These are phyloP conservation scores for Sinocyclocheilus rhinocerous DNA, from an alignment of 2,113 vertebrate species.

Conservation along the genomic window DNA sequence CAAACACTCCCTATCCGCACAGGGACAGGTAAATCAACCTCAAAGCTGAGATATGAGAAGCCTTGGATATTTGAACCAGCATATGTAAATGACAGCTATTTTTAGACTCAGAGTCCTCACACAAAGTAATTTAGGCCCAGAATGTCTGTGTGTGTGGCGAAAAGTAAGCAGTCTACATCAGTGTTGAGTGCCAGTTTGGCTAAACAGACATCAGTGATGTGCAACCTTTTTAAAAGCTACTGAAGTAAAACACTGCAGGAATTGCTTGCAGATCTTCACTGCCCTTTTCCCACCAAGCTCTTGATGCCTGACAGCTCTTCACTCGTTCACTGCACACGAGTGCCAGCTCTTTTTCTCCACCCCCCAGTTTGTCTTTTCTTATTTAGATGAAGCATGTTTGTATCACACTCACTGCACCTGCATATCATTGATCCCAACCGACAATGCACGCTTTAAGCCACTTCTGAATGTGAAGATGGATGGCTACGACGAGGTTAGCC, in stretches of 20 bases:
- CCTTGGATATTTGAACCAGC: conserved; percentile 28
- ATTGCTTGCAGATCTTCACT: conserved; percentile 26
- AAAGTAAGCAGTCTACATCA: background rate
- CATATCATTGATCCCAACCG: conserved; percentile 20
- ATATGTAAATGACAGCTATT: conserved; percentile 35
- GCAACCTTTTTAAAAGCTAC: conserved; percentile 42
- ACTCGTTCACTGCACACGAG: conserved; percentile 7
- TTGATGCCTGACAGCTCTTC: conserved; percentile 17
- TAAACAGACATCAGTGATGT: conserved; percentile 33
- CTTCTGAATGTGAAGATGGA: conserved; percentile 20
- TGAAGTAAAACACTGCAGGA: conserved; percentile 32
- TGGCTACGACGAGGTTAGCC: conserved; percentile 6
- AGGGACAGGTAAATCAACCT: conserved; percentile 39
- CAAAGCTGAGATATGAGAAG: conserved; percentile 22
- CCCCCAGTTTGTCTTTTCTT: background rate
- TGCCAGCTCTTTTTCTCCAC: background rate
- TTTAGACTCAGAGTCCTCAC: conserved; percentile 15
- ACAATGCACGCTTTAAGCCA: background rate
- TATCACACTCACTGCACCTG: conserved; percentile 33
- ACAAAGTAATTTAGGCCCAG: conserved; percentile 9
- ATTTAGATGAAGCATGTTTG: conserved; percentile 20
- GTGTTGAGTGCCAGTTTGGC: conserved; percentile 19
- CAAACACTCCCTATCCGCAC: conserved; percentile 10
- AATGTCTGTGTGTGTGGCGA: background rate
- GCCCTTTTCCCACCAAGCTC: background rate